phyloP scores from a whole-genome alignment of 2,797 vertebrate genomes.

The Orestias chungarensis region DNA sequence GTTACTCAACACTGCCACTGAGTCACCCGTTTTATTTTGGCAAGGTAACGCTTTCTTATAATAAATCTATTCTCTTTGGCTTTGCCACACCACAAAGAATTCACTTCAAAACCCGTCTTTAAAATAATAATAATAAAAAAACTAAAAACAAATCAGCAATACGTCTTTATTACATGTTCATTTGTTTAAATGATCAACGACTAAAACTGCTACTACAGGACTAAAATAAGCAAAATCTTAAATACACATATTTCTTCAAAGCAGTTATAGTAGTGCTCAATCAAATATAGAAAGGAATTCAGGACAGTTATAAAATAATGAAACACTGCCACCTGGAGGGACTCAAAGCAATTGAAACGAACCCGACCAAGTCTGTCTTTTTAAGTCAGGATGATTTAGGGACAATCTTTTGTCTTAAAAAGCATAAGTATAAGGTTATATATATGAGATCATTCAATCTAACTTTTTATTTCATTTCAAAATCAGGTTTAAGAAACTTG shows the following conservation, averaged over 20 bases:
- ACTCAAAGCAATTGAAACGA: background rate
- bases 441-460: background rate
- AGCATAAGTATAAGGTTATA: background rate
- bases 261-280: conserved; percentile 62
- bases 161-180: background rate
- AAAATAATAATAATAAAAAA: conserved; percentile 14
- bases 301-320: conserved; percentile 41
- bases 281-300: conserved; percentile 33
- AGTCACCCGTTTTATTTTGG: conserved; percentile 33
- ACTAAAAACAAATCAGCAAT: background rate
- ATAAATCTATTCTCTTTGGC: conserved; percentile 37
- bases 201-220: background rate
- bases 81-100: conserved; percentile 12
- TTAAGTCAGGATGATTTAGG: background rate
- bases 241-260: background rate
- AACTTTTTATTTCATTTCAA: background rate
- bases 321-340: conserved; percentile 78
- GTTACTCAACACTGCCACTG: conserved; percentile 54
- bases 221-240: conserved; percentile 34
- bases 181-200: background rate
- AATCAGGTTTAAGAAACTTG: background rate
- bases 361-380: background rate
- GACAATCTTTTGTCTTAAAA: background rate
- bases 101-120: conserved; percentile 27
- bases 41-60: conserved; percentile 28